These are phyloP conservation scores for Platygyra sinensis DNA, from an alignment of 64 coral and sea anemone genomes.

Conservation along the genomic window DNA sequence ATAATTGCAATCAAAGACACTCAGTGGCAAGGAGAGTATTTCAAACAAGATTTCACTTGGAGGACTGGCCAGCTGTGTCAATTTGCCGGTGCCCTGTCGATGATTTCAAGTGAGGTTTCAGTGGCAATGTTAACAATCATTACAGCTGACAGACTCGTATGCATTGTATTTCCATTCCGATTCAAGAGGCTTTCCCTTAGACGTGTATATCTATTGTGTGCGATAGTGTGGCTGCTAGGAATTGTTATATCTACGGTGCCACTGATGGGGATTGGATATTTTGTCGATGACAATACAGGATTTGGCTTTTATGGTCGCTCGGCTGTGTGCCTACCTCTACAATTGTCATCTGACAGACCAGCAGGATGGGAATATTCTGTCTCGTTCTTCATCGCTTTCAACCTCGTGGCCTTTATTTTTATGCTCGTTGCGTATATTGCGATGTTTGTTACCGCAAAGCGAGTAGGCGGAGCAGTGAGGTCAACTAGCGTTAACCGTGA, in stretches of 20 bases:
- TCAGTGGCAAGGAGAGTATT: conserved; percentile 72
- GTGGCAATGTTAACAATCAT: conserved; percentile 60
- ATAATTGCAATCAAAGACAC: conserved; percentile 62
- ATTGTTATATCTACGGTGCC: conserved; percentile 12
- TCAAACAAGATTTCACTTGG: conserved; percentile 55
- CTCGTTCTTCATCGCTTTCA: conserved; percentile 46
- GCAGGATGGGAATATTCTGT: conserved; percentile 48
- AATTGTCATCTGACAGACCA: conserved; percentile 34
- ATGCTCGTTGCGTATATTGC: conserved; percentile 48
- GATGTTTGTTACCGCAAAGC: conserved; percentile 47
- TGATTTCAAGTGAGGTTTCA: conserved; percentile 63
- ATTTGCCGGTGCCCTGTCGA: conserved; percentile 42
- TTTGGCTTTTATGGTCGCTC: conserved; percentile 58
- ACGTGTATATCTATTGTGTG: not conserved
- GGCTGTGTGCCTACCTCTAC: conserved; percentile 38
- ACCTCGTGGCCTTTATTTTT: conserved; percentile 42
- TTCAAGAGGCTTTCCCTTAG: not conserved
- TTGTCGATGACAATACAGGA: not conserved
- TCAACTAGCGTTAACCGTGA: conserved; percentile 47
- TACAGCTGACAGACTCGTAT: conserved; percentile 57
- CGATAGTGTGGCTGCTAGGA: conserved; percentile 27
- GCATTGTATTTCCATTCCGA: conserved; percentile 54
- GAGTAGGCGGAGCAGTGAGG: conserved; percentile 6
- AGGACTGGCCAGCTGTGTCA: conserved; percentile 35
- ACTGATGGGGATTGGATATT: conserved; percentile 1